These are phyloP conservation scores for Aleiodes leptofemur DNA, from an alignment of 2,888 invertebrate species.

Conservation along the genomic window DNA sequence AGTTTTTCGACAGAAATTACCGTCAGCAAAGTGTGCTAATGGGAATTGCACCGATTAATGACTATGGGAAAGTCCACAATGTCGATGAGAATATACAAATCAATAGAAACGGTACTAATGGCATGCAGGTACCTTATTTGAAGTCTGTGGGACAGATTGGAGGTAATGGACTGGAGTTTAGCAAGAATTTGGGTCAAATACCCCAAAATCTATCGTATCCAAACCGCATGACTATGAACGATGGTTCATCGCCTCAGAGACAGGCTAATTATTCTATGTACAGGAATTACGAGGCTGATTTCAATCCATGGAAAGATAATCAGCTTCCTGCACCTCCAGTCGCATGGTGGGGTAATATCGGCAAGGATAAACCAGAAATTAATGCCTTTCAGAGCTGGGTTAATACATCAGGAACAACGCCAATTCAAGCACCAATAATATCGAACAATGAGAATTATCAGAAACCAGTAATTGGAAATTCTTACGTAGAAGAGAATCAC, in stretches of 20 bases:
- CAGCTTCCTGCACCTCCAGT: constrained; percentile 66
- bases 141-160: background rate
- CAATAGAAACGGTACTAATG: background rate
- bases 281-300: constrained; percentile 65
- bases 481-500: constrained; percentile 65
- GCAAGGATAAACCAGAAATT: constrained; percentile 58
- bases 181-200: background rate
- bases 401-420: constrained; percentile 55
- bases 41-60: background rate
- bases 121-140: constrained; percentile 7
- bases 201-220: constrained; percentile 46
- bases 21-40: constrained; percentile 1
- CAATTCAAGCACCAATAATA: constrained; percentile 57
- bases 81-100: background rate
- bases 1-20: constrained; percentile 47
- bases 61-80: background rate
- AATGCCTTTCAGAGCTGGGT: constrained; percentile 68
- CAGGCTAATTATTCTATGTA: background rate
- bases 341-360: constrained; percentile 66
- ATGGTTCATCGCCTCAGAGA: constrained; percentile 14
- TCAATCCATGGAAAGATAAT: constrained; percentile 68
- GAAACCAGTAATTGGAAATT: constrained; percentile 65
- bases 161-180: no score
- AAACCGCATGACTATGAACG: constrained; percentile 56
- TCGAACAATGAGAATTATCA: constrained; percentile 64